Evolutionary conservation across 1,140 invertebrate species (phyloP).

Genomic region (Yoshiicerus persimilis): DNA sequence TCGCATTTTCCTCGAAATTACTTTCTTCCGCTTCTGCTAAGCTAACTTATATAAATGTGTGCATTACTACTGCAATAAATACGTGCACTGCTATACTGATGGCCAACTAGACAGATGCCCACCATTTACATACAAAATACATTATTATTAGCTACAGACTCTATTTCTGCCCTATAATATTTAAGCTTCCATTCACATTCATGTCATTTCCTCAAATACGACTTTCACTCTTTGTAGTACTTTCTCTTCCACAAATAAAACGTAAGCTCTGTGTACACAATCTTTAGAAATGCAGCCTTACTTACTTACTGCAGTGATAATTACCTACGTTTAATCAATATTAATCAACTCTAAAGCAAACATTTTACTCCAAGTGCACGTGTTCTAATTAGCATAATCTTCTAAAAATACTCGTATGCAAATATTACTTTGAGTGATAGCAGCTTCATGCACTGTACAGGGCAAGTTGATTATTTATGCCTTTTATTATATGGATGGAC

Average conservation of each 20-base stretch:
- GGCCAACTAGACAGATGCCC: not conserved
- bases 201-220: not conserved
- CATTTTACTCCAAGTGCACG: no score
- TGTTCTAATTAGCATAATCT: no score
- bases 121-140: not conserved
- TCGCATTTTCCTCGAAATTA: slow-evolving; percentile 51
- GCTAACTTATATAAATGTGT: slow-evolving; percentile 27
- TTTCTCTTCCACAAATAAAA: not conserved
- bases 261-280: no score
- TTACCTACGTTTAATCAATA: no score
- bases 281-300: no score
- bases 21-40: slow-evolving; percentile 47
- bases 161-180: not conserved
- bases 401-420: no score
- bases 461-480: not conserved
- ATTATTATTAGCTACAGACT: not conserved
- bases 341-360: no score
- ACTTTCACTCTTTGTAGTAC: not conserved
- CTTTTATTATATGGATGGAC: not conserved
- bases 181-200: not conserved
- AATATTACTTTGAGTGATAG: no score
- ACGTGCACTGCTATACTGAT: not conserved
- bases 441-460: no score
- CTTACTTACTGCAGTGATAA: no score
- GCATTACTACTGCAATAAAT: not conserved